Evolutionary conservation across 2,113 vertebrate genomes (phyloP), one percentile per base, ranked within the genome.

Genomic region (Peromyscus californicus): DNA sequence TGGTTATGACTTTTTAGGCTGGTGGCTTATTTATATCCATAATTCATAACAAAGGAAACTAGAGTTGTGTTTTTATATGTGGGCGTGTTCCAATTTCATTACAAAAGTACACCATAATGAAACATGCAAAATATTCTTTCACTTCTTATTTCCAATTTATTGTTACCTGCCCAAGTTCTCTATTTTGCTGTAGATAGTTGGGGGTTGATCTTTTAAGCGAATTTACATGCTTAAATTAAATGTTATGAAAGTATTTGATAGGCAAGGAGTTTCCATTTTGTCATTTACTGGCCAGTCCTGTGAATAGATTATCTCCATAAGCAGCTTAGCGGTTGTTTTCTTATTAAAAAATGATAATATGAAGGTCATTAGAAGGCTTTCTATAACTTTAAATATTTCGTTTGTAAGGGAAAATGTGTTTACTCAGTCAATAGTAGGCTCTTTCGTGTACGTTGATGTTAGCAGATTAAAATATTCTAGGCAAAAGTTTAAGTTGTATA

Each of bases 131-230:
- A 70, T 88, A 65, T 74, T 72, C 84, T 85, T 91, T 76, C 12
- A 93, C 79, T 95, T 45, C 22, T 36, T 91, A 89, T 80, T 90
- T 97, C 72, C 67, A 92, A 90, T 75, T 85, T 96, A 70, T 92
- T 94, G 39, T 7, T 95, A 96, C 85, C 95, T 90, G 96, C 93
- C 96, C 95, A 96, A 92, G 80, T 7, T 79, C 16, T 96, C 24
- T 94, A 72, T 96, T 94, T 94, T 88, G 21, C 36, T 69, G 7
- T 94, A 42, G 65, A 93, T 72, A 94, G 78, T 92, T 96, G 88
- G 96, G 54, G 96, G 2, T 69, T 96, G 57, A 90, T 36, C 83
- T 92, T 93, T 92, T 78, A 79, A 93, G 51, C 94, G 83, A 93
- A 79, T 94, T 82, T 93, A 61, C 51, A 19, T 92, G 59, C 24